Base-by-base conservation (phyloP, 2,888 invertebrate genomes). In the Agrypnus murinus region DNA sequence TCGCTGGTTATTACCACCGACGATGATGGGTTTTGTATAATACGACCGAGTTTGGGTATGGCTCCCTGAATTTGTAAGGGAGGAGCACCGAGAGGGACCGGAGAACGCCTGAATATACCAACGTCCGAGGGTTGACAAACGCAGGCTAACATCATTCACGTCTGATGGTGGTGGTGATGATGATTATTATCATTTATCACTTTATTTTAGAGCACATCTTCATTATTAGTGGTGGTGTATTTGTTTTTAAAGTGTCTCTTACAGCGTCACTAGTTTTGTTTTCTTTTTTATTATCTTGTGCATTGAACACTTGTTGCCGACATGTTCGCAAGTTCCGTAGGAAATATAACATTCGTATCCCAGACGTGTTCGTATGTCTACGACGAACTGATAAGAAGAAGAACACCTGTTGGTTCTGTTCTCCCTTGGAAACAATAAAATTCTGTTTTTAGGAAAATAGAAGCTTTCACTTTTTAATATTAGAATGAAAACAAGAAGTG, bases 91-190 rank as follows among this genome's bases (percentile, higher is more conserved):
- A 81, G 84, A 83, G 79, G 87, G 81, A 81, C 87, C 83, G 79
- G 89, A 83, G 85, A 89, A 86, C 81, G 88, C 87, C 89, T 87
- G 86, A 82, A 88, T 81, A 82, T 88, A 81, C 81, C 88, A 75
- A 89, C 88, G 80, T 90, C 90, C 77, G 88, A 86, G 72, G 90
- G 90, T 83, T 91, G 91, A 84, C 91, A 91, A 77, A 91, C 90
- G 86, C 91, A 91, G 81, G 90, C 90, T 87, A 91, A 86, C 91
- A 91, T 91, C 64, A 63, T 62, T 60, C 59, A 53, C 55, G 38
- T 58, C 31, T 50, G 19, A 31, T n/a, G n/a, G n/a, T n/a, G n/a
- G n/a, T n/a, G n/a, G n/a, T n/a, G n/a, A n/a, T n/a, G n/a, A n/a
- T n/a, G 5, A 2, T 53, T 36, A 17, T 62, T 46, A 12, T 55